phyloP scores from a whole-genome alignment of 2,888 invertebrate genomes.

The Strigamia maritima region DNA sequence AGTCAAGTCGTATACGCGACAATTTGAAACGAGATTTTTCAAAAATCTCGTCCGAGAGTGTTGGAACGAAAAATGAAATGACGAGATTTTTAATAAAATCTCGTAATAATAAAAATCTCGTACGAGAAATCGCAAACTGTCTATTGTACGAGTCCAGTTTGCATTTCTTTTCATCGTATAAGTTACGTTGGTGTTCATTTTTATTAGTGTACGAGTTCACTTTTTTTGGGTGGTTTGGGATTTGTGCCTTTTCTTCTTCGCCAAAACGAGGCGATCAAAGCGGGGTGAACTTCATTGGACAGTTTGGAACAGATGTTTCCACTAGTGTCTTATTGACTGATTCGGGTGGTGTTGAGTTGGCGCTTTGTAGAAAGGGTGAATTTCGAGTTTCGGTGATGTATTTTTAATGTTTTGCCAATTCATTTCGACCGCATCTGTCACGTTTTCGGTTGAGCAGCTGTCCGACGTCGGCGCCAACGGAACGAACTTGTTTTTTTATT shows the following conservation, averaged over 20 bases:
- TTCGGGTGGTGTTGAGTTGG: constrained; percentile 8
- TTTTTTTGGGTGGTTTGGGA: background rate
- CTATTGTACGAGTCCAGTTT: too few relatives aligned
- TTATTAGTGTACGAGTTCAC: too few relatives aligned
- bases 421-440: background rate
- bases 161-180: background rate
- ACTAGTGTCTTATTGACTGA: constrained; percentile 28
- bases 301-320: constrained; percentile 34
- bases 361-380: too few relatives aligned
- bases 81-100: too few relatives aligned
- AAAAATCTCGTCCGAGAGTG: too few relatives aligned
- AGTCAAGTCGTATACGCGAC: too few relatives aligned
- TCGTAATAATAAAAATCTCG: too few relatives aligned
- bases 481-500: background rate
- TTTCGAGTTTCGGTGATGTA: background rate
- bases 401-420: background rate
- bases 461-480: too few relatives aligned
- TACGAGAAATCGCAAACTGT: too few relatives aligned
- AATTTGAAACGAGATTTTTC: too few relatives aligned
- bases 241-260: constrained; percentile 18
- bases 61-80: too few relatives aligned
- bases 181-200: too few relatives aligned
- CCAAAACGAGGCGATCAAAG: constrained; percentile 16
- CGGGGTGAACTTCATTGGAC: constrained; percentile 15
- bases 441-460: constrained; percentile 20